These are phyloP conservation scores for Calliopsis andreniformis DNA, from an alignment of 1,140 invertebrate species.

Conservation along the genomic window DNA sequence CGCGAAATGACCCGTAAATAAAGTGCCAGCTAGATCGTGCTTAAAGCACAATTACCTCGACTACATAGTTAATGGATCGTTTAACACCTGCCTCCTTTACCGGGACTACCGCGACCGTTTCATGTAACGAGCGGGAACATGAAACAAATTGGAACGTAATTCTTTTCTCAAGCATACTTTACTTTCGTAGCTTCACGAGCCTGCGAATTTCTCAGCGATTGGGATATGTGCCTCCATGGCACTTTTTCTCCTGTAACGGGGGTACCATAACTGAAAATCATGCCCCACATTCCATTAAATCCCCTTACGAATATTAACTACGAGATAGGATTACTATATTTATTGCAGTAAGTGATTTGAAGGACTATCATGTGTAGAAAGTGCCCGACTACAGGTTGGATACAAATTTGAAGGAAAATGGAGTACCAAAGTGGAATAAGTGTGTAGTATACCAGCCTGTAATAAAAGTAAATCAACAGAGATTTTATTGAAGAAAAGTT, in stretches of 20 bases:
- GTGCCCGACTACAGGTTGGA: too few relatives aligned
- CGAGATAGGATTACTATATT: too few relatives aligned
- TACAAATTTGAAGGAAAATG: too few relatives aligned
- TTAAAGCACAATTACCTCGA: slow-evolving; percentile 46
- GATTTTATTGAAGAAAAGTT: too few relatives aligned
- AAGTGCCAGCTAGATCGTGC: slow-evolving; percentile 14
- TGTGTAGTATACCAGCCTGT: too few relatives aligned
- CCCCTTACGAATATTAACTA: slow-evolving; percentile 28
- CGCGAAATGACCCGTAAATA: too few relatives aligned
- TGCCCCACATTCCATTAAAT: slow-evolving; percentile 40
- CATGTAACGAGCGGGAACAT: slow-evolving; percentile 33
- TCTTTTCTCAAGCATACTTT: slow-evolving; percentile 39
- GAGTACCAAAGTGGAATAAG: too few relatives aligned
- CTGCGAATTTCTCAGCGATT: slow-evolving; percentile 17
- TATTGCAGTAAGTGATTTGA: too few relatives aligned
- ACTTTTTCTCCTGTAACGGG: slow-evolving; percentile 4
- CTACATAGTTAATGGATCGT: slow-evolving; percentile 43
- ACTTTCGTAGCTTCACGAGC: slow-evolving; percentile 1
- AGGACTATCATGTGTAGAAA: too few relatives aligned
- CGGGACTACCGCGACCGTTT: slow-evolving; percentile 4
- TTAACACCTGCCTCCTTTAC: slow-evolving; percentile 41
- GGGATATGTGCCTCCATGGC: background rate
- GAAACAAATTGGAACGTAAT: slow-evolving; percentile 50
- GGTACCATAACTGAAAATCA: slow-evolving; percentile 29
- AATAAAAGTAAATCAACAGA: too few relatives aligned